Base-by-base conservation (phyloP, 2,113 vertebrate species). In the Camelus bactrianus region DNA sequence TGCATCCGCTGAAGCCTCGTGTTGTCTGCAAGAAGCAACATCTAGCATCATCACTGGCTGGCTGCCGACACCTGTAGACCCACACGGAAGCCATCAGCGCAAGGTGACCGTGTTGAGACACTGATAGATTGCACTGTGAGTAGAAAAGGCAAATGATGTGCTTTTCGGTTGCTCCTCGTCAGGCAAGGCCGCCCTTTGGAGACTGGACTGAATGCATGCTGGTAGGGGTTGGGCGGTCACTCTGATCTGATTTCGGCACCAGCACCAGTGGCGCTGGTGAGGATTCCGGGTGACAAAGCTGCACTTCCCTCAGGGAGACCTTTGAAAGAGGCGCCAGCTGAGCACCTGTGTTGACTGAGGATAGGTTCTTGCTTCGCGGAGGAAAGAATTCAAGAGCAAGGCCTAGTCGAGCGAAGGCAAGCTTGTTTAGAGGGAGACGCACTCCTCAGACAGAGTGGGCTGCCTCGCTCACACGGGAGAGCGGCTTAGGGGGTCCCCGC, bases 1-100 rank as follows among this genome's bases (percentile, higher is more conserved):
- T 42, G 38, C 22, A 48, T 73, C 32, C 12, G 54, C n/a, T 83
- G 54, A 83, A 60, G 13, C 24, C 15, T 28, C 42, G 42, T 58
- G 6, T 35, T 50, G 1, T 65, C 54, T 77, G 28, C 28, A n/a
- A 26, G 84, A 73, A 84, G 17, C 70, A 28, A 35, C 76, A 28
- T 19, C 15, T 58, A 30, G 32, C 13, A 0, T 46, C 28, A 0
- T 38, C 28, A 65, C 62, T 48, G 69, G 42, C 32, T 70, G 38
- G 24, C 24, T 28, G 16, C 5, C n/a, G 8, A 16, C 16, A 46
- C 16, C 8, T 8, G 0, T 8, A n/a, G 28, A 46, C 15, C 1
- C 2, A 20, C 15, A 8, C 0, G 3, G 67, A 50, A 56, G 62
- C 52, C 19, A 13, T 11, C 8, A 15, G 67, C n/a, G 16, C 20